Percentiles rank a stretch among this genome's conserved stretches.
phyloP scores from a whole-genome alignment of 2,888 invertebrate species.

The Dendrolimus pini region DNA sequence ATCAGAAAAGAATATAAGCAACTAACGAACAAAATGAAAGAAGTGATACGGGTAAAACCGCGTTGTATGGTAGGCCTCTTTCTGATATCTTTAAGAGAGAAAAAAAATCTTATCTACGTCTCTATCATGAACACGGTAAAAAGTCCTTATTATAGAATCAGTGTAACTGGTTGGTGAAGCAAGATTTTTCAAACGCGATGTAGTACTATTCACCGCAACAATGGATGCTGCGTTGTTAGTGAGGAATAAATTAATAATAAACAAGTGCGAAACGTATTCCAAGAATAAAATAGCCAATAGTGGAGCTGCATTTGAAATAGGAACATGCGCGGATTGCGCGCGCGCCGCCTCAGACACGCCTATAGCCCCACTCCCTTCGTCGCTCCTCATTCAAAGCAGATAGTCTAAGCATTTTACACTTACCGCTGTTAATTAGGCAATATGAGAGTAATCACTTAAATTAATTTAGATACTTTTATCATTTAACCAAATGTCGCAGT shows the following conservation, averaged over 20 bases:
- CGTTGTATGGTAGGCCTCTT: too few species aligned
- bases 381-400: constrained; percentile 3
- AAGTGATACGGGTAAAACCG: too few species aligned
- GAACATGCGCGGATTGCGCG: constrained; percentile 21
- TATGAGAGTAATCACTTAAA: not conserved
- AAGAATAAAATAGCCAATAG: not conserved
- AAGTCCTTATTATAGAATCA: not conserved
- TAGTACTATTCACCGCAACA: not conserved
- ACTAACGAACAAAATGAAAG: too few species aligned
- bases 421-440: not conserved
- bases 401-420: constrained; percentile 11
- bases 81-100: too few species aligned
- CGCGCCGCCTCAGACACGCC: constrained; percentile 36
- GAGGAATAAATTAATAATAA: not conserved
- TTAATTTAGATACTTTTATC: too few species aligned
- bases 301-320: not conserved
- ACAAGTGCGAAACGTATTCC: not conserved
- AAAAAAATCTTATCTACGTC: too few species aligned
- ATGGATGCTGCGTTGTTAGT: not conserved
- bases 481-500: too few species aligned
- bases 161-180: not conserved
- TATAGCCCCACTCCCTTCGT: constrained; percentile 20
- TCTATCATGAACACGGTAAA: not conserved
- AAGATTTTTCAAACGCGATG: not conserved
- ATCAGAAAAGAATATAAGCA: too few species aligned